phyloP scores from a whole-genome alignment of 2,113 vertebrate genomes.

The Xiphorhynchus elegans region DNA sequence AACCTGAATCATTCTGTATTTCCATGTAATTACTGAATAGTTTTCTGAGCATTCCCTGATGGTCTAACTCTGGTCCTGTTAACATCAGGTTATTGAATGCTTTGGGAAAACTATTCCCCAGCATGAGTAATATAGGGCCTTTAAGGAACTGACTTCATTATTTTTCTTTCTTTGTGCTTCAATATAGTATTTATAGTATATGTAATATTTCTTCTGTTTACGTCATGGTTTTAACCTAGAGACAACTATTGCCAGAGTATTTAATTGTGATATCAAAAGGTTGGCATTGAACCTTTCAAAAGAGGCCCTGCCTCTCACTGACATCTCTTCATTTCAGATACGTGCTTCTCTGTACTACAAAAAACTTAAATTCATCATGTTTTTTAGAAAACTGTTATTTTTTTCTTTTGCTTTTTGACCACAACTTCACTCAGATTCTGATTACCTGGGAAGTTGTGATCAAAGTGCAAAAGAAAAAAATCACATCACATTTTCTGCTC shows the following conservation, averaged over 20 bases:
- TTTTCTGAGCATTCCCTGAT: background rate
- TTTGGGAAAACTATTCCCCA: background rate
- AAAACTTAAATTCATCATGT: background rate
- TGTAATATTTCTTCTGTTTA: background rate
- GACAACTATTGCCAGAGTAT: background rate
- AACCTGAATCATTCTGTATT: background rate
- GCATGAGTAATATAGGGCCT: background rate
- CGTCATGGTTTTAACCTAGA: background rate
- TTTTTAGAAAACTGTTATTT: background rate
- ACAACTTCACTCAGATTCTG: background rate
- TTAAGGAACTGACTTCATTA: background rate
- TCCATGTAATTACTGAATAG: background rate
- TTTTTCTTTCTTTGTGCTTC: background rate
- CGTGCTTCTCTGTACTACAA: background rate
- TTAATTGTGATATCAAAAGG: background rate
- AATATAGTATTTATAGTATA: background rate
- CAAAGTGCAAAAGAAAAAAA: too few relatives aligned
- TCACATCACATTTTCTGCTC: background rate
- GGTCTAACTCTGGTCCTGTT: background rate
- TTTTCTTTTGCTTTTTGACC: background rate
- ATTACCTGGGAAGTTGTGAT: background rate
- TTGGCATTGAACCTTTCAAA: background rate
- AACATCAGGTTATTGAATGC: background rate
- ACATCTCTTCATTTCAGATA: background rate
- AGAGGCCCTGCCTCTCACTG: background rate